Evolutionary conservation across 2,113 vertebrate species (phyloP).

Genomic region (Brienomyrus longianalis): DNA sequence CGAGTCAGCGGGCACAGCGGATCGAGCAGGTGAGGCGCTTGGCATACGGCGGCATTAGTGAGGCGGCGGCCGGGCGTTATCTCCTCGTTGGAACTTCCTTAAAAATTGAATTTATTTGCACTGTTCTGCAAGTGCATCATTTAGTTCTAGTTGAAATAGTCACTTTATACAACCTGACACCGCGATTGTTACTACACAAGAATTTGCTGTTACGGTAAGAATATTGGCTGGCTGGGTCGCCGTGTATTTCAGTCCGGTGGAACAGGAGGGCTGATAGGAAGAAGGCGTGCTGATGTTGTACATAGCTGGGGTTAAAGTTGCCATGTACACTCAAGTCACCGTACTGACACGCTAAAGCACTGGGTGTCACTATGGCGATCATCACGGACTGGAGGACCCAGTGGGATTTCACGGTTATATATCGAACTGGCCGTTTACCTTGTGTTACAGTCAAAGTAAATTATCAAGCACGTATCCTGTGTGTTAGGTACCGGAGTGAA

Average conservation of each 20-base stretch:
- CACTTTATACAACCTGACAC: not conserved
- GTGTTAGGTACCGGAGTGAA: not conserved
- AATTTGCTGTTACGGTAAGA: constrained; percentile 12
- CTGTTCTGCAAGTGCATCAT: not conserved
- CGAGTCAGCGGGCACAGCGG: constrained; percentile 32
- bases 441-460: not conserved
- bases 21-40: constrained; percentile 36
- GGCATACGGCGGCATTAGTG: not conserved
- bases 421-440: not conserved
- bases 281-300: not conserved
- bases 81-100: constrained; percentile 13
- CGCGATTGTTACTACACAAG: not conserved
- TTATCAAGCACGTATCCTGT: not conserved
- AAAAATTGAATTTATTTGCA: constrained; percentile 11
- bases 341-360: not conserved
- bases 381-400: not conserved
- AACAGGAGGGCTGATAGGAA: not conserved
- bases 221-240: not conserved
- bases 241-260: not conserved
- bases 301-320: not conserved
- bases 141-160: constrained; percentile 3
- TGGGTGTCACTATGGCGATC: not conserved
- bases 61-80: not conserved
- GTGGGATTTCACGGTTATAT: not conserved
- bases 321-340: not conserved